These are phyloP conservation scores for Clarias pachynema DNA, from an alignment of 2,797 vertebrate species.

Conservation along the genomic window DNA sequence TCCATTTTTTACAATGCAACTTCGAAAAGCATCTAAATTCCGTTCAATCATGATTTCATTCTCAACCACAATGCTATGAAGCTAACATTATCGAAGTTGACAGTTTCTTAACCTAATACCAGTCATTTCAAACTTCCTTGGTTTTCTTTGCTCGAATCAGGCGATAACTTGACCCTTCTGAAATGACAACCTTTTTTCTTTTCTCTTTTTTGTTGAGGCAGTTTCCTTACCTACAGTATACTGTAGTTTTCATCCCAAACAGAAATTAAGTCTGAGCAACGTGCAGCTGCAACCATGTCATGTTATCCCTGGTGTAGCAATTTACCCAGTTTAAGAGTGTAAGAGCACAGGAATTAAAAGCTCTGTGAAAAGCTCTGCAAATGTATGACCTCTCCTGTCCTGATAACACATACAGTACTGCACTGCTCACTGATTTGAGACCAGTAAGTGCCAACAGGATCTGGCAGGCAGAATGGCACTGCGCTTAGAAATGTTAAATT, in stretches of 20 bases:
- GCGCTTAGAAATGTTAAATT: background rate
- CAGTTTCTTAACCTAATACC: too few species aligned
- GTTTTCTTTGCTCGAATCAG: too few species aligned
- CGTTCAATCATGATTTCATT: too few species aligned
- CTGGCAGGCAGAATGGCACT: background rate
- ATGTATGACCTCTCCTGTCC: constrained; percentile 23
- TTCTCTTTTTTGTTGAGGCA: too few species aligned
- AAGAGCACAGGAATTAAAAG: constrained; percentile 22
- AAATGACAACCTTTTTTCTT: too few species aligned
- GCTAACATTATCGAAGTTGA: too few species aligned
- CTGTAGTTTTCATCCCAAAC: constrained; percentile 28
- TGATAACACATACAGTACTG: constrained; percentile 11
- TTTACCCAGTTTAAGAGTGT: constrained; percentile 11
- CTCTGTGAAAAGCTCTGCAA: constrained; percentile 30
- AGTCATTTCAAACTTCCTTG: too few species aligned
- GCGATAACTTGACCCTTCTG: too few species aligned
- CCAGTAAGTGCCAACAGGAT: background rate
- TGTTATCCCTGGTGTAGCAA: constrained; percentile 13
- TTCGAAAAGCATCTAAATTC: too few species aligned
- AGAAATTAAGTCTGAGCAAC: constrained; percentile 23
- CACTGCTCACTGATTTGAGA: background rate
- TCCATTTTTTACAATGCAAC: too few species aligned
- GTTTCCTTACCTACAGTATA: too few species aligned
- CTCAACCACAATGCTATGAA: too few species aligned
- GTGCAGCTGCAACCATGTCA: constrained; percentile 30